Base-by-base conservation (phyloP, 2,888 invertebrate species). In the Pemphredon lugubris region DNA sequence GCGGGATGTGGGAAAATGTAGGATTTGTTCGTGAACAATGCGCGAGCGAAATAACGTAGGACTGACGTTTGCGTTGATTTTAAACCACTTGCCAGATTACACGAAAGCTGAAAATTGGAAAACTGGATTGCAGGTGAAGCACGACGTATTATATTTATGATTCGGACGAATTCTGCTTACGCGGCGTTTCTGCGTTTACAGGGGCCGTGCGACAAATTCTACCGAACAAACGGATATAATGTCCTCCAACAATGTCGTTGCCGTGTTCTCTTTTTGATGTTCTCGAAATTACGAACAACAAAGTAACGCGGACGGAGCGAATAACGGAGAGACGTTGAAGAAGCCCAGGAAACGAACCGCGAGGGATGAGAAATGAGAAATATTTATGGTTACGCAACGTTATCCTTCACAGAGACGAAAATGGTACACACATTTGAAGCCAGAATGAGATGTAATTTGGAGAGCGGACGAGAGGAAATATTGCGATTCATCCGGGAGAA, bases 281-380 rank as follows among this genome's bases (percentile, higher is more conserved):
- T 39, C 14, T 5, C 5, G 23, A 45, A 45, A 45, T 45, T 20
- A n/a, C 44, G 11, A 45, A 21, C 13, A 45, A 5, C 14, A 20
- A 20, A 16, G 16, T 16, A 20, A 20, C 42, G 2, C 16, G 3
- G 23, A 7, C 40, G 18, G 2, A 16, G 11, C 5, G 18, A 18
- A 3, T 53, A 63, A 40, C 20, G n/a, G 45, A 21, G 42, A 32
- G 23, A 14, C 30, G 18, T 51, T 20, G 51, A 26, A 16, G 7
- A 39, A 39, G 50, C 9, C 11, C 0, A 16, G 26, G 34, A 48
- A 57, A 48, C 42, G 18, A 21, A 48, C 40, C 26, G 14, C 14
- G 20, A 66, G 39, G 18, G 40, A 30, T 51, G 51, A 40, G 53
- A 60, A 53, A 51, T 21, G n/a, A 13, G 47, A 47, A 20, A 53